Percentiles rank a stretch among this genome's conserved stretches.
Evolutionary conservation across 2,113 vertebrate genomes (phyloP).

Genomic region (Campylomormyrus numenius): DNA sequence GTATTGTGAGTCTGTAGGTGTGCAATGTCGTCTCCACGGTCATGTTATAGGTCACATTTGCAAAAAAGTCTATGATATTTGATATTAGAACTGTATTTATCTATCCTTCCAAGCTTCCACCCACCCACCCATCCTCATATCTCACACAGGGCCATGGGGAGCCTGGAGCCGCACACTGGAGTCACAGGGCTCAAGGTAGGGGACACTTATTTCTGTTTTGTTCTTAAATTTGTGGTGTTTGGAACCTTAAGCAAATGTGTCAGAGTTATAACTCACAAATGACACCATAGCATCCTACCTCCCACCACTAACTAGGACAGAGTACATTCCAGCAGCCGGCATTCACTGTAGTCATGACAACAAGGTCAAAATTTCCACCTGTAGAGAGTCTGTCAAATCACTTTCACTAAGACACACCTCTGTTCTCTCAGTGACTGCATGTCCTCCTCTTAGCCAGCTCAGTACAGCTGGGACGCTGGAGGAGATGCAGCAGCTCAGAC

Average conservation of each 20-base stretch:
- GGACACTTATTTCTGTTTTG: neutral
- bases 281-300: neutral
- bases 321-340: constrained; percentile 53
- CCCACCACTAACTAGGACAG: constrained; percentile 29
- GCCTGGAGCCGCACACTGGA: neutral
- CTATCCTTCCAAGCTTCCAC: neutral
- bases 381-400: constrained; percentile 54
- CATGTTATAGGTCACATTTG: neutral
- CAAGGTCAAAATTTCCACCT: constrained; percentile 45
- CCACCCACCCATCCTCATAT: neutral
- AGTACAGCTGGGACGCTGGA: neutral
- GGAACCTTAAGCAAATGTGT: neutral
- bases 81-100: neutral
- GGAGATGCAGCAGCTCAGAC: neutral
- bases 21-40: neutral
- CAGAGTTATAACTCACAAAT: neutral
- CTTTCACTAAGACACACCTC: constrained; percentile 25
- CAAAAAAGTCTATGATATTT: neutral
- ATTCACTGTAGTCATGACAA: constrained; percentile 65
- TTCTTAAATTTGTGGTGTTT: neutral
- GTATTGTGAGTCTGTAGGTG: neutral
- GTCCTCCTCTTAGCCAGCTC: neutral
- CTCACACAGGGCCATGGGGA: neutral
- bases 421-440: neutral
- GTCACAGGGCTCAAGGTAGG: neutral